Evolutionary conservation across 2,888 invertebrate genomes (phyloP).

Genomic region (Acleris literana): DNA sequence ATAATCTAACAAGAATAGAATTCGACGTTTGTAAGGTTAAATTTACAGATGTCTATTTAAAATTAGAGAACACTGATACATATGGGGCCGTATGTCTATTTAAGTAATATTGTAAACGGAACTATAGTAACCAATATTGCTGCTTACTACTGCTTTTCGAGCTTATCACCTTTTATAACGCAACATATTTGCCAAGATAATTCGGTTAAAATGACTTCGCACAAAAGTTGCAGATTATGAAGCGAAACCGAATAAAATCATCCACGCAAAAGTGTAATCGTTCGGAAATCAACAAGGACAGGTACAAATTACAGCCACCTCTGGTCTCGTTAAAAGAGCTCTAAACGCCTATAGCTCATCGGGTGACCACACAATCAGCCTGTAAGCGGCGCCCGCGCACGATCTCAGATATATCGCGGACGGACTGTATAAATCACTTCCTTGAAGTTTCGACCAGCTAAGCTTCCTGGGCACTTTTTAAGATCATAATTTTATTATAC

Average conservation of each 20-base stretch:
- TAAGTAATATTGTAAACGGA: too few species aligned
- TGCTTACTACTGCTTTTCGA: too few species aligned
- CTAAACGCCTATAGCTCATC: conserved; percentile 50
- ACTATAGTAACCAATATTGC: too few species aligned
- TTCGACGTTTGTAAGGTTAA: too few species aligned
- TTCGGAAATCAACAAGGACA: conserved; percentile 26
- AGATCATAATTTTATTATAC: conserved; percentile 4
- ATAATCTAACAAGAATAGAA: too few species aligned
- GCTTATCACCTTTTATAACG: too few species aligned
- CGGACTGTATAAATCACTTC: conserved; percentile 80
- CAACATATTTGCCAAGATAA: too few species aligned
- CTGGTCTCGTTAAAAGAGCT: conserved; percentile 47
- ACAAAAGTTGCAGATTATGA: background rate
- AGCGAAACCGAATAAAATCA: conserved; percentile 5
- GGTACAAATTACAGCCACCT: conserved; percentile 47
- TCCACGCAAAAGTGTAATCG: conserved; percentile 24
- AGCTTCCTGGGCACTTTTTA: conserved; percentile 18
- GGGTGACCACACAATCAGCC: conserved; percentile 59
- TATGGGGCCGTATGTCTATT: too few species aligned
- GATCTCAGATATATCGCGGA: conserved; percentile 71
- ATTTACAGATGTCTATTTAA: too few species aligned
- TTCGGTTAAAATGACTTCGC: too few species aligned
- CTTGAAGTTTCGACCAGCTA: conserved; percentile 44
- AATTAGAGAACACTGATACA: too few species aligned
- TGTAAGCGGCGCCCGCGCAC: conserved; percentile 65